Base-by-base conservation (phyloP, 2,888 invertebrate genomes). In the Amphimallon solstitiale region DNA sequence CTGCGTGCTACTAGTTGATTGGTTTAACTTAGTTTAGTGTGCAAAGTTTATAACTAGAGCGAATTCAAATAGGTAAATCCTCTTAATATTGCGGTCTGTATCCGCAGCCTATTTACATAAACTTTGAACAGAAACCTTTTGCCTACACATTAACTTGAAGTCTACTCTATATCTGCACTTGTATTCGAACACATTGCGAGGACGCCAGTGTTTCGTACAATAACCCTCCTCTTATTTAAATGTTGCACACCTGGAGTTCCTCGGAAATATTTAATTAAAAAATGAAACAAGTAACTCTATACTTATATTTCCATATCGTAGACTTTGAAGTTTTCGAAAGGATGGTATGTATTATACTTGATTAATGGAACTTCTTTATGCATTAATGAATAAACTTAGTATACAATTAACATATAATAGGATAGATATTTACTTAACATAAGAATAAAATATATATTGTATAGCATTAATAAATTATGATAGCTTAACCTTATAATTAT, bases 21-120 rank as follows among this genome's bases (percentile, higher is more conserved):
- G 68, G 68, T 62, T 65, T 68, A 68, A 65, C 68, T 43, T 23
- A 59, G 56, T 59, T 59, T 59, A 43, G 43, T 29, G 43, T 43
- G 56, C 17, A 59, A 59, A 59, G 23, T 63, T 63, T 51, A 45
- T 35, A 54, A 54, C 54, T 63, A 45, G 66, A 65, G 64, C 66
- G 67, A 70, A 70, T 62, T 68, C 71, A 69, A 72, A 73, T 75
- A 75, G 74, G 76, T 74, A 75, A 75, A 75, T 76, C 74, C 75
- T 72, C 74, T 75, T 76, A 75, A 75, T 76, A 75, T 73, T 73
- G 74, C 72, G 75, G 75, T 74, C 70, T 75, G 73, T 72, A 71
- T 73, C 74, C 72, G 67, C 70, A 74, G 72, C 73, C 73, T 75
- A 75, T 75, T 76, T 76, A 73, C 72, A 71, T 72, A 72, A 72